phyloP scores from a whole-genome alignment of 2,797 vertebrate genomes.

The Spinus olivaceus region DNA sequence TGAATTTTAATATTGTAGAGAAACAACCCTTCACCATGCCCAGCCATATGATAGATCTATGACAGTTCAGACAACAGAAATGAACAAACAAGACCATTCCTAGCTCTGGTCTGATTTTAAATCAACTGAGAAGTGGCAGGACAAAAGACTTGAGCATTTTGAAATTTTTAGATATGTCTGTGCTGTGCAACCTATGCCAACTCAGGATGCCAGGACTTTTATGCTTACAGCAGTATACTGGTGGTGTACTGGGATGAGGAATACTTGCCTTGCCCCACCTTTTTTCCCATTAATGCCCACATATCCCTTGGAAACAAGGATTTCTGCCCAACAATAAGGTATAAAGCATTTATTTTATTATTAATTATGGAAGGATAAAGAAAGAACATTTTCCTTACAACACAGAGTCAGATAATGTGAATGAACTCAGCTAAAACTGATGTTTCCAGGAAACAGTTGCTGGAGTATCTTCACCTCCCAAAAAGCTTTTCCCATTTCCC shows the following conservation, averaged over 20 bases:
- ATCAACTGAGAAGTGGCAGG: background rate
- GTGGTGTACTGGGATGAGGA: background rate
- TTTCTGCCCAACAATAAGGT: background rate
- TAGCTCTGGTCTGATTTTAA: background rate
- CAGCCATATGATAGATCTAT: accelerated
- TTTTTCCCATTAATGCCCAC: background rate
- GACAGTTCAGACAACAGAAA: background rate
- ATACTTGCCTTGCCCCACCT: background rate
- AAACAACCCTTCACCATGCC: accelerated
- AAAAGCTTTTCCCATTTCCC: background rate
- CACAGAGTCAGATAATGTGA: accelerated
- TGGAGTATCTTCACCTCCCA: background rate
- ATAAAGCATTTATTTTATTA: background rate
- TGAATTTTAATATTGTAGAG: background rate
- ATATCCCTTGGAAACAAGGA: background rate
- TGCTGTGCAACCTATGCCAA: background rate
- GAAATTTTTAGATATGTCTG: background rate
- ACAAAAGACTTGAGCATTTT: background rate
- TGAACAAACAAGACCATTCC: background rate
- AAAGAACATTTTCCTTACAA: background rate
- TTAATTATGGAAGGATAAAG: background rate
- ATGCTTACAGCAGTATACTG: background rate
- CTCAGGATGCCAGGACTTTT: background rate
- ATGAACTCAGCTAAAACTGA: background rate
- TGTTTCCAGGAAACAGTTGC: background rate